Evolutionary conservation across 2,888 invertebrate species (phyloP).

Genomic region (Amiota mariae): DNA sequence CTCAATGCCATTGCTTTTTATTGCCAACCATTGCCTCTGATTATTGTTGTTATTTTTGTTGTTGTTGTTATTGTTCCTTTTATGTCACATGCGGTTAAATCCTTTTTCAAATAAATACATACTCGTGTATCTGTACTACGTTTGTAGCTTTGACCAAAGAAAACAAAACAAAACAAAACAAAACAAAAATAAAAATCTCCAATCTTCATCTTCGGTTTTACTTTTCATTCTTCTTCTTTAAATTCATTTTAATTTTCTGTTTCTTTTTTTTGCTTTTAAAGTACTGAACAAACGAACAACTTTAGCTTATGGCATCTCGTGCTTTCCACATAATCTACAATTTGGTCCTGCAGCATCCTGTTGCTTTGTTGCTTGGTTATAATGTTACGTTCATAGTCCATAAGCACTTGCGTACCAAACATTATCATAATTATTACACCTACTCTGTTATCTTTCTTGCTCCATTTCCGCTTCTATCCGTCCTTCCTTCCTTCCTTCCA

Average conservation of each 20-base stretch:
- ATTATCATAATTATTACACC: slow-evolving; percentile 62
- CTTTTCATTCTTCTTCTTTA: background rate
- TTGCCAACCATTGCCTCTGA: background rate
- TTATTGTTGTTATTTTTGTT: slow-evolving; percentile 2
- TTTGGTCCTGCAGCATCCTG: too few species aligned
- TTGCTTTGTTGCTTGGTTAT: too few species aligned
- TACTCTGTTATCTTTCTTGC: slow-evolving; percentile 10
- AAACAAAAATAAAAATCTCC: background rate
- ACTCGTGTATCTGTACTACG: background rate
- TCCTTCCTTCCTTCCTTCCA: background rate
- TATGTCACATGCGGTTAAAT: slow-evolving; percentile 24
- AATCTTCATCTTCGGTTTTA: background rate
- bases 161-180: background rate
- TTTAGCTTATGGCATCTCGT: too few species aligned
- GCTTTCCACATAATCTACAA: too few species aligned
- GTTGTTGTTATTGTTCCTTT: slow-evolving; percentile 9
- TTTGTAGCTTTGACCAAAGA: background rate
- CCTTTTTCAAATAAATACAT: background rate
- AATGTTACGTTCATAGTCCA: slow-evolving; percentile 10
- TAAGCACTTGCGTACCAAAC: slow-evolving; percentile 62
- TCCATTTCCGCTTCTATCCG: too few species aligned
- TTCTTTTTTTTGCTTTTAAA: too few species aligned
- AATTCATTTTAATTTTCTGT: too few species aligned
- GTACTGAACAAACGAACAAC: too few species aligned
- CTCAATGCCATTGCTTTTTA: background rate